These are phyloP conservation scores for Troides helena DNA, from an alignment of 2,888 invertebrate genomes.

Conservation along the genomic window DNA sequence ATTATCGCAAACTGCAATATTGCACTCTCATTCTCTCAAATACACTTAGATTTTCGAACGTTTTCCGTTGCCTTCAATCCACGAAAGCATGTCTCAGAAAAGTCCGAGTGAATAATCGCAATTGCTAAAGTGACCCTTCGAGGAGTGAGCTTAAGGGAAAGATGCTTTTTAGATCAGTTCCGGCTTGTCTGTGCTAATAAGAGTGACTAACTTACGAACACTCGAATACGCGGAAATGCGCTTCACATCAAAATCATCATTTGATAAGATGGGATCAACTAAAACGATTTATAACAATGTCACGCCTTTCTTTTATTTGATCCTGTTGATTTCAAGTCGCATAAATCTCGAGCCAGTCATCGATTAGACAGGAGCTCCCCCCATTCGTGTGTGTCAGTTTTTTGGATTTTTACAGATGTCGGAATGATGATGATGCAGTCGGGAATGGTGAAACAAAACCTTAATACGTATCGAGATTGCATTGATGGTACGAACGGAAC, in stretches of 20 bases:
- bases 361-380: conserved; percentile 49
- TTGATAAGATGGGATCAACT: conserved; percentile 61
- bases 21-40: conserved; percentile 69
- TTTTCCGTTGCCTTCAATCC: conserved; percentile 60
- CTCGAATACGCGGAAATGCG: conserved; percentile 52
- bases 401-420: conserved; percentile 93
- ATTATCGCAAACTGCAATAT: conserved; percentile 69
- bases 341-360: conserved; percentile 36
- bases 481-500: conserved; percentile 88
- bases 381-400: conserved; percentile 74
- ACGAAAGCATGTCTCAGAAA: conserved; percentile 81
- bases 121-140: conserved; percentile 58
- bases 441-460: conserved; percentile 95
- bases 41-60: conserved; percentile 61
- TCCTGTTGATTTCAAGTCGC: conserved; percentile 29
- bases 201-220: conserved; percentile 64
- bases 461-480: conserved; percentile 87
- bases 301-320: conserved; percentile 26
- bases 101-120: conserved; percentile 55
- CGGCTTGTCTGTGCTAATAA: conserved; percentile 74
- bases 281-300: conserved; percentile 28
- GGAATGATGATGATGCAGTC: conserved; percentile 98
- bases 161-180: conserved; percentile 74
- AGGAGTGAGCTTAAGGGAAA: conserved; percentile 69
- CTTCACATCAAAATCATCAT: conserved; percentile 61